Evolutionary conservation across 2,888 invertebrate genomes (phyloP), one percentile per base, ranked within the genome.

Genomic region (Scrobipalpa costella): DNA sequence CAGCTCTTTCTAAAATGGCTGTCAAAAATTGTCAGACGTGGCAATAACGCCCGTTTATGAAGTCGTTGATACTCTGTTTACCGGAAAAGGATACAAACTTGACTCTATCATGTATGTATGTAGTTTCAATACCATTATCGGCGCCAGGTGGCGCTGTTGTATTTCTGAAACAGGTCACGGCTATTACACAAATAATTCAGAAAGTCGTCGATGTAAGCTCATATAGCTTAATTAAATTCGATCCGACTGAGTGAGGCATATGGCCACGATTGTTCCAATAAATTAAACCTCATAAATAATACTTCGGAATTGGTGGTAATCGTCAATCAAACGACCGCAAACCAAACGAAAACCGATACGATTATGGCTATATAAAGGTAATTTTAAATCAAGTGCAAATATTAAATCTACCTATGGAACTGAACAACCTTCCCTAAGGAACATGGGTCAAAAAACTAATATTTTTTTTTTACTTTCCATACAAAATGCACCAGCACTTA

Each of bases 151-250:
- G 44, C 15, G 44, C 44, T 44, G 44, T 44, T 44, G 15, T 5
- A n/a, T 15, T 44, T 3, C 3, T 15, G 44, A 44, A 44, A 44
- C 15, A 15, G 44, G 44, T 44, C 44, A 44, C n/a, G 44, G 44
- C 44, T 44, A 44, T 44, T 44, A 44, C n/a, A n/a, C n/a, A 44
- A 44, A 44, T 44, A n/a, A 44, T 44, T 44, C 44, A 44, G n/a
- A 44, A 44, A 44, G n/a, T 15, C 44, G 44, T 44, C 44, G 44
- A 44, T 44, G 15, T 44, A 44, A 5, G 13, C 40, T 40, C 40
- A 40, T 40, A 40, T 1, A 40, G 44, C 44, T 44, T 44, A 44
- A 44, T 44, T 44, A 44, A 44, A 44, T 44, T n/a, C 44, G 44
- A 44, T 44, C 3, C 44, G 15, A 5, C 44, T 44, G 44, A n/a